These are phyloP conservation scores for Acropternis orthonyx DNA, from an alignment of 2,797 vertebrate species.

Conservation along the genomic window DNA sequence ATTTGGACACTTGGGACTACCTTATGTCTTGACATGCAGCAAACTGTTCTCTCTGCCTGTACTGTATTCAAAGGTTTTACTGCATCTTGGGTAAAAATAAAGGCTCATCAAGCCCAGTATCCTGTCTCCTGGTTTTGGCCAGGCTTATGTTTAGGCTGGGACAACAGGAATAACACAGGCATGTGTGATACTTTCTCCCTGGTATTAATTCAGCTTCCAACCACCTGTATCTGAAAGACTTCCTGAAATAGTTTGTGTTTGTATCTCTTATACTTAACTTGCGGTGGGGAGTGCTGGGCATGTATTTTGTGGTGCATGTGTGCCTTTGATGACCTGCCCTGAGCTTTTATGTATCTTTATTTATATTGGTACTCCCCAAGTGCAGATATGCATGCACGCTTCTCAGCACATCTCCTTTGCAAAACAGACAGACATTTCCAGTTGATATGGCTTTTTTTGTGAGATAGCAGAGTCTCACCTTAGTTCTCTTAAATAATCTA, in stretches of 20 bases:
- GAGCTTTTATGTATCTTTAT: not conserved
- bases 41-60: not conserved
- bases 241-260: not conserved
- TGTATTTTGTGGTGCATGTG: rapidly evolving
- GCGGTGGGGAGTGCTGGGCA: not conserved
- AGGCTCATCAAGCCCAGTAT: not conserved
- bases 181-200: not conserved
- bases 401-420: not conserved
- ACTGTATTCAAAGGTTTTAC: not conserved
- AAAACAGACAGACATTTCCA: not conserved
- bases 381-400: not conserved
- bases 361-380: not conserved
- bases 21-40: not conserved
- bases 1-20: not conserved
- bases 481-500: not conserved
- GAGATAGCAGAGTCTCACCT: not conserved
- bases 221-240: not conserved
- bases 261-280: not conserved
- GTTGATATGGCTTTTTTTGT: not conserved
- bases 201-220: not conserved
- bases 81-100: not conserved
- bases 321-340: not conserved
- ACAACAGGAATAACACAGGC: not conserved
- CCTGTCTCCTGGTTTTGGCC: not conserved
- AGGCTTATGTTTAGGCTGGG: not conserved